These are phyloP conservation scores for Pollachius pollachius DNA, from an alignment of 2,113 vertebrate genomes.

Conservation along the genomic window DNA sequence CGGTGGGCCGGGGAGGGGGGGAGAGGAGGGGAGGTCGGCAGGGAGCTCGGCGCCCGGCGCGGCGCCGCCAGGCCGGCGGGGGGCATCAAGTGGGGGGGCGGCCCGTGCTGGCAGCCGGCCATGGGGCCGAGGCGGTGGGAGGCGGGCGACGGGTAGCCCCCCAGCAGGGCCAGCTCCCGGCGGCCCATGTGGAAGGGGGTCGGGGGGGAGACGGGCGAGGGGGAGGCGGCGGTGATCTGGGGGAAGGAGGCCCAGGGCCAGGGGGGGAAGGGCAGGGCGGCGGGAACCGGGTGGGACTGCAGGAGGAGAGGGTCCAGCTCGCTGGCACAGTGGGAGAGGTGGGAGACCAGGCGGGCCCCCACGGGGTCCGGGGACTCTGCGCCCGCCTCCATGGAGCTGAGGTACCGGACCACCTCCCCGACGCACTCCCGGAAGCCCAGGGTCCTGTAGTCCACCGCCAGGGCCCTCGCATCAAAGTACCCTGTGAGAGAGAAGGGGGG, in stretches of 20 bases:
- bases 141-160: slow-evolving; percentile 71
- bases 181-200: slow-evolving; percentile 61
- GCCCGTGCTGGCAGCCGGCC: slow-evolving; percentile 60
- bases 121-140: slow-evolving; percentile 72
- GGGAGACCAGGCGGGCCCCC: slow-evolving; percentile 87
- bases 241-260: slow-evolving; percentile 90
- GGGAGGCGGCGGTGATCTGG: slow-evolving; percentile 63
- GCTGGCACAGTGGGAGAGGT: slow-evolving; percentile 88
- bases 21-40: slow-evolving; percentile 46
- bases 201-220: slow-evolving; percentile 52
- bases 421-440: slow-evolving; percentile 93
- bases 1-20: slow-evolving; percentile 44
- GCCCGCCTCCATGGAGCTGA: slow-evolving; percentile 84
- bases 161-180: slow-evolving; percentile 77
- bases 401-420: slow-evolving; percentile 89
- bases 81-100: slow-evolving; percentile 57
- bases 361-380: slow-evolving; percentile 82
- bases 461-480: slow-evolving; percentile 85
- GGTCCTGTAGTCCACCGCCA: slow-evolving; percentile 92
- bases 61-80: slow-evolving; percentile 61
- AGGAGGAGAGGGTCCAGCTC: slow-evolving; percentile 85
- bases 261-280: slow-evolving; percentile 75
- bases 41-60: slow-evolving; percentile 58
- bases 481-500: slow-evolving; percentile 69
- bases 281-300: slow-evolving; percentile 49